Evolutionary conservation across 2,797 vertebrate species (phyloP), one percentile per base, ranked within the genome.

Genomic region (Peromyscus eremicus): DNA sequence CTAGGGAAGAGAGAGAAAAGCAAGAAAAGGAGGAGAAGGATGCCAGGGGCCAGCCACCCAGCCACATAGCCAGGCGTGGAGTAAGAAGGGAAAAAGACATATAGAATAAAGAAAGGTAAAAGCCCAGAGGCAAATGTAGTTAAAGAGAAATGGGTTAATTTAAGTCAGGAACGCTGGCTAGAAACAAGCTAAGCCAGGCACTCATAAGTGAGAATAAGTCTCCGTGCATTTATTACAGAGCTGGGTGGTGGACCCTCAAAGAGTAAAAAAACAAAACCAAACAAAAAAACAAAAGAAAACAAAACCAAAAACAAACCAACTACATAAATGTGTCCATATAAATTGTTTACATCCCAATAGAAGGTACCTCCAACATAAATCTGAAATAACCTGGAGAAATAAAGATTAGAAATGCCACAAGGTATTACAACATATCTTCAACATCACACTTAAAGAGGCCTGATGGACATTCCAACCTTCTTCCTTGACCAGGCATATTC

Each of bases 381-480:
- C 29, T 89, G 55, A 95, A 91, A 88, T 19, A 91, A 71, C 37
- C 27, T n/a, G 49, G 9, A 92, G n/a, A 80, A 77, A 92, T 40
- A 17, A 1, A 57, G 37, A 13, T 73, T 21, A 82, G 93, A 73
- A 94, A 81, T 79, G 43, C 16, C 68, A 52, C 52, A 76, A 77
- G 46, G 34, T 14, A 79, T 85, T 40, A 71, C 49, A 71, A 66
- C 0, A 27, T 27, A 40, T 64, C 57, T 73, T 88, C 66, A 94
- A 46, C 0, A 34, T 77, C 68, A 43, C 0, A 55, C 0, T 76
- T 91, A 75, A 62, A 0, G 4, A 86, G 23, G 17, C 55, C 7
- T 43, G 55, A 66, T 0, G 52, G 17, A 14, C n/a, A 52, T 16
- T 14, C 43, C 6, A 52, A 52, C 34, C 34, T 32, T 11, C 68